Percentiles rank a stretch among this genome's conserved stretches.
Evolutionary conservation across 2,113 vertebrate genomes (phyloP).

Genomic region (Etheostoma spectabile): DNA sequence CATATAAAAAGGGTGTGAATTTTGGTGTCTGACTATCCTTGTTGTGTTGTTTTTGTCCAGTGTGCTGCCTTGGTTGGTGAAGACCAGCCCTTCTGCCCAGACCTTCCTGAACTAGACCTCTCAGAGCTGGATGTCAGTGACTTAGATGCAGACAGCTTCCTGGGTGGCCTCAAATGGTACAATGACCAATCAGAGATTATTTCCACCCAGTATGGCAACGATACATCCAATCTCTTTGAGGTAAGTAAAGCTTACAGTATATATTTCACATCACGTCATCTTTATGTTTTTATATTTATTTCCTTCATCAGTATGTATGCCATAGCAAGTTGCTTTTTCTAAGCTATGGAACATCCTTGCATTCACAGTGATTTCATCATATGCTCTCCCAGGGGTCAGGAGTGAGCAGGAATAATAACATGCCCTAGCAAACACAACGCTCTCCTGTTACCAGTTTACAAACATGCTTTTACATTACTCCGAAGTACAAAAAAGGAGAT

Average conservation of each 20-base stretch:
- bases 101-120: conserved; percentile 99
- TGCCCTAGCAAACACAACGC: conserved; percentile 8
- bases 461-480: conserved; percentile 59
- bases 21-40: conserved; percentile 11
- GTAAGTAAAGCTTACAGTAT: conserved; percentile 81
- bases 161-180: conserved; percentile 99
- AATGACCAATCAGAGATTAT: conserved; percentile 99
- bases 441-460: conserved; percentile 63
- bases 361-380: conserved; percentile 29
- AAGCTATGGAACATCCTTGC: conserved; percentile 17
- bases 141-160: conserved; percentile 96
- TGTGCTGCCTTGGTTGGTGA: conserved; percentile 99
- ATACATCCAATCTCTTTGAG: conserved; percentile 96
- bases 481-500: conserved; percentile 71
- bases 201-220: conserved; percentile 97
- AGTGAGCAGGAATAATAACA: conserved; percentile 43
- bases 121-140: conserved; percentile 99
- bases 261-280: not conserved
- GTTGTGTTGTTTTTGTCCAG: conserved; percentile 74
- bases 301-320: not conserved
- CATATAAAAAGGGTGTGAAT: conserved; percentile 13
- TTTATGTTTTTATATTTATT: not conserved
- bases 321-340: not conserved
- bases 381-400: conserved; percentile 38
- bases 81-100: conserved; percentile 99